Conservation (phyloP, 1,140 invertebrate species). For the Orchestia grillus region DNA sequence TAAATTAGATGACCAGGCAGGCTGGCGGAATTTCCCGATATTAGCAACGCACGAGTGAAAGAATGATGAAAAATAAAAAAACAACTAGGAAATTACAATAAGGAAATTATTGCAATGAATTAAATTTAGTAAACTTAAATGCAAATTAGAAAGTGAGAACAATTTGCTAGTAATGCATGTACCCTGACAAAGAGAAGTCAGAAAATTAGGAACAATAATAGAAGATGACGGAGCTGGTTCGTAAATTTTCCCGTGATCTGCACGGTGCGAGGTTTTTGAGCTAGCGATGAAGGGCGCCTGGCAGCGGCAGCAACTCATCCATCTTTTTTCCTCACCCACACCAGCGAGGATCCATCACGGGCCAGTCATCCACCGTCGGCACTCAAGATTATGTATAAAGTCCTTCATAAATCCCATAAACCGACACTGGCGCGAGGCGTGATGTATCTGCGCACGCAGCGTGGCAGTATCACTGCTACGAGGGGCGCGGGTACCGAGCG, state of each 20-base stretch:
- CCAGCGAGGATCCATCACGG: conserved; percentile 42
- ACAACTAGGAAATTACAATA: neutral
- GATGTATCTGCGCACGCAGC: neutral
- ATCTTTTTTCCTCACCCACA: conserved; percentile 49
- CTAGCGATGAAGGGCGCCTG: neutral
- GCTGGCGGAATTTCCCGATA: neutral
- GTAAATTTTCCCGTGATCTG: neutral
- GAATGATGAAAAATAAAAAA: neutral
- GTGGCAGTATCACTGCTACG: neutral
- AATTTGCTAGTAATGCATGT: too few species aligned
- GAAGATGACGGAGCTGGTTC: neutral
- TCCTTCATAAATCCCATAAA: conserved; percentile 35
- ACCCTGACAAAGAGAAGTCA: neutral
- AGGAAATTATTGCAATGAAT: neutral
- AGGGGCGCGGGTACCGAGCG: too few species aligned
- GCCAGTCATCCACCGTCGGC: conserved; percentile 41
- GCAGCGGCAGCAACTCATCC: conserved; percentile 26
- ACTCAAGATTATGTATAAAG: conserved; percentile 26
- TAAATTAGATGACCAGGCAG: conserved; percentile 19
- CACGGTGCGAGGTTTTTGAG: neutral
- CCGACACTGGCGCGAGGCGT: neutral
- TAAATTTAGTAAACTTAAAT: neutral
- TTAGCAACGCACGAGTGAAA: neutral
- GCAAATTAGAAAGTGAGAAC: too few species aligned
- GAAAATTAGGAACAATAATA: neutral